Percentiles rank a stretch among this genome's conserved stretches.
Conservation (phyloP, 2,888 invertebrate genomes). For the Macrophya annulata region DNA sequence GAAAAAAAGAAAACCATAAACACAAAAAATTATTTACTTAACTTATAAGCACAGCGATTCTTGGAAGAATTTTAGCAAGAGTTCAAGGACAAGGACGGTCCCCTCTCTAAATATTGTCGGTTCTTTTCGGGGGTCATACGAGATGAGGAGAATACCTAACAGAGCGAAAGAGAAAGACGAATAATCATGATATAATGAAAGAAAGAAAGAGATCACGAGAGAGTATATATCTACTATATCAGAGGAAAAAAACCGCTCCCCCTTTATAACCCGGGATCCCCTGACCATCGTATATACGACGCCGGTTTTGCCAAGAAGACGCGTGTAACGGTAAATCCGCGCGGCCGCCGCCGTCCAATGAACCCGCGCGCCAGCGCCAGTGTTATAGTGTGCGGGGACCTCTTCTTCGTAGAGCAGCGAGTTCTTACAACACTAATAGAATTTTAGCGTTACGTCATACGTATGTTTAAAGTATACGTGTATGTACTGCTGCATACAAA, state of each 20-base stretch:
- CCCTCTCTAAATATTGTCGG: slow-evolving; percentile 19
- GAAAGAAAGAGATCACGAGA: slow-evolving; percentile 51
- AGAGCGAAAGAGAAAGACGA: slow-evolving; percentile 51
- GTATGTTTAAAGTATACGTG: background rate
- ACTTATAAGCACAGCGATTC: background rate
- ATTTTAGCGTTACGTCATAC: slow-evolving; percentile 51
- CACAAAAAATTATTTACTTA: background rate
- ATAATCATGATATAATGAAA: background rate
- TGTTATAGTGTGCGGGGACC: slow-evolving; percentile 49
- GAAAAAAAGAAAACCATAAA: no score
- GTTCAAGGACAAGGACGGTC: slow-evolving; percentile 56
- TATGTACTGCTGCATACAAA: background rate
- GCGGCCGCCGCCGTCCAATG: slow-evolving; percentile 80
- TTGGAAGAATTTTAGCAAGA: slow-evolving; percentile 17
- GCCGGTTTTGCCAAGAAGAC: slow-evolving; percentile 77
- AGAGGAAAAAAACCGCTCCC: slow-evolving; percentile 45
- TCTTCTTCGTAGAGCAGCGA: slow-evolving; percentile 8
- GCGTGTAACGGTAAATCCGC: slow-evolving; percentile 78
- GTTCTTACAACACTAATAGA: slow-evolving; percentile 50
- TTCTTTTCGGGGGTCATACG: background rate
- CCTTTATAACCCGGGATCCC: slow-evolving; percentile 36
- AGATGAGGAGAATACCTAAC: slow-evolving; percentile 41
- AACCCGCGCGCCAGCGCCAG: slow-evolving; percentile 76
- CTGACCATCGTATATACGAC: slow-evolving; percentile 55
- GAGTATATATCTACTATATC: slow-evolving; percentile 45